phyloP scores from a whole-genome alignment of 2,888 invertebrate genomes.

The Tiliacea aurago region DNA sequence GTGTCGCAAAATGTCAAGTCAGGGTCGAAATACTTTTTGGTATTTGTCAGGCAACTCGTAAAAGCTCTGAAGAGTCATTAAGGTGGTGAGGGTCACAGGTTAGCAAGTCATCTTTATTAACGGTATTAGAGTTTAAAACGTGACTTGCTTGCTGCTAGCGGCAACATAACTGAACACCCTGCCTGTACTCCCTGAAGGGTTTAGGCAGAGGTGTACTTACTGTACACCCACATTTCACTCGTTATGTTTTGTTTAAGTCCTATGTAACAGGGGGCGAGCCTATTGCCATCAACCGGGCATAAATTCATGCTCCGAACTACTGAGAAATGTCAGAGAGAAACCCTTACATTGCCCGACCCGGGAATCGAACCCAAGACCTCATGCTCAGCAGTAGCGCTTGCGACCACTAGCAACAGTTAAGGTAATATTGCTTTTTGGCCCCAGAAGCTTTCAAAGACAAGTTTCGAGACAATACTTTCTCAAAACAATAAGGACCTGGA shows the following conservation, averaged over 20 bases:
- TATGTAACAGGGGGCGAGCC: no score
- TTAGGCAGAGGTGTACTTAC: no score
- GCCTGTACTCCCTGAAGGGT: no score
- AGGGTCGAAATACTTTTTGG: slow-evolving; percentile 47
- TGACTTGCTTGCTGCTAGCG: slow-evolving; percentile 17
- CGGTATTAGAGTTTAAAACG: slow-evolving; percentile 25
- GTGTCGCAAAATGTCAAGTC: slow-evolving; percentile 51
- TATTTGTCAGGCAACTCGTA: slow-evolving; percentile 38
- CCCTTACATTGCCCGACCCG: no score
- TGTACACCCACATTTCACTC: no score
- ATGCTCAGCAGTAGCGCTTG: no score
- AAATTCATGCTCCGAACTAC: no score
- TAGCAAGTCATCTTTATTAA: slow-evolving; percentile 48
- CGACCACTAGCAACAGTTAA: background rate
- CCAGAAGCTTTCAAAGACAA: slow-evolving; percentile 3
- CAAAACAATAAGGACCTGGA: slow-evolving; percentile 34
- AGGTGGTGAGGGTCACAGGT: slow-evolving; percentile 34
- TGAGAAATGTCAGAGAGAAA: no score
- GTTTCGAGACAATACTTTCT: slow-evolving; percentile 27
- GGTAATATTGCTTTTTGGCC: slow-evolving; percentile 9
- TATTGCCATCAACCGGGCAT: no score
- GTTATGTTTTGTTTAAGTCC: no score
- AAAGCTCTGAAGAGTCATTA: slow-evolving; percentile 35
- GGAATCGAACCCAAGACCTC: no score
- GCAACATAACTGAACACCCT: background rate